These are phyloP conservation scores for Eilema sororculum DNA, from an alignment of 2,888 invertebrate species.

Conservation along the genomic window DNA sequence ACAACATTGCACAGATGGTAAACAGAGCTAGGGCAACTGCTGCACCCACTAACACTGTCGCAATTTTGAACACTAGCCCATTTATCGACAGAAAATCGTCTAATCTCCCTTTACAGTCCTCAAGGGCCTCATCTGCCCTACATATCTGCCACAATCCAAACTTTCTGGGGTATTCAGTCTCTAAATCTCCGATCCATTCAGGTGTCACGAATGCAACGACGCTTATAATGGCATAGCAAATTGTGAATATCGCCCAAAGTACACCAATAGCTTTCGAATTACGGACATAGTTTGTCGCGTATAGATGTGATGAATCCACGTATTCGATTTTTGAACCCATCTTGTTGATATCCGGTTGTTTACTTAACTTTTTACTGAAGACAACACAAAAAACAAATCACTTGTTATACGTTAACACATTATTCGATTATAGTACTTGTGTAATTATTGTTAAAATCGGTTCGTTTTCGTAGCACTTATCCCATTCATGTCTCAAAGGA, in stretches of 20 bases:
- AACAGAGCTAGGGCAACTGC: constrained; percentile 94
- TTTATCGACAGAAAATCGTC: constrained; percentile 94
- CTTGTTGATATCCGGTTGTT: constrained; percentile 72
- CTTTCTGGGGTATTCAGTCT: constrained; percentile 95
- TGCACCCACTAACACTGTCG: constrained; percentile 95
- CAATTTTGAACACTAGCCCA: constrained; percentile 93
- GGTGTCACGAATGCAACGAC: constrained; percentile 98
- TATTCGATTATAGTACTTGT: constrained; percentile 46
- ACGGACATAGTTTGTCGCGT: constrained; percentile 96
- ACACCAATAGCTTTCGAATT: constrained; percentile 98
- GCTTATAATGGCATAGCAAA: constrained; percentile 98
- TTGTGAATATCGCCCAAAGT: constrained; percentile 98
- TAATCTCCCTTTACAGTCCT: constrained; percentile 94
- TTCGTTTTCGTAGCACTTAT: constrained; percentile 57
- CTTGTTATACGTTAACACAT: constrained; percentile 64
- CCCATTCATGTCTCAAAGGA: constrained; percentile 70
- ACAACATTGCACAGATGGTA: constrained; percentile 95
- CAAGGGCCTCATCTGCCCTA: constrained; percentile 91
- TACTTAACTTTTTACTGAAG: constrained; percentile 60
- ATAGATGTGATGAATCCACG: constrained; percentile 96
- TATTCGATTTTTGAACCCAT: constrained; percentile 98
- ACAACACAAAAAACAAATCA: constrained; percentile 54
- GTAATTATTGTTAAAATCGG: constrained; percentile 43
- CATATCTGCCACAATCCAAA: constrained; percentile 98
- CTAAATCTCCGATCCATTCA: constrained; percentile 95